Evolutionary conservation across 1,140 invertebrate genomes (phyloP), one percentile per base, ranked within the genome.

Genomic region (Bradynema listronoti): DNA sequence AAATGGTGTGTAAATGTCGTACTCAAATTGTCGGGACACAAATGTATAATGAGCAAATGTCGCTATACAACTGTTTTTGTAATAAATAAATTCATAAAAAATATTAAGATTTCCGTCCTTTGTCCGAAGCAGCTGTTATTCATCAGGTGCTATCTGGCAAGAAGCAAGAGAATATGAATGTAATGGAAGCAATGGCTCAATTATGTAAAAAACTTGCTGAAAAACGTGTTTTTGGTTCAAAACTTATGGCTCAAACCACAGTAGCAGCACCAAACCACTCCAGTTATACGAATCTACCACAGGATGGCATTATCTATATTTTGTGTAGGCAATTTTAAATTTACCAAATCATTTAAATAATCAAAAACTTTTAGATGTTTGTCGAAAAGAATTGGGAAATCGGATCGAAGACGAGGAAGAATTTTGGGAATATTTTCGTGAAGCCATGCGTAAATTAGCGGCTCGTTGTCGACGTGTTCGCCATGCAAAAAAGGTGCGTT

Each of bases 191-290:
- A 30, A 69, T 69, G 67, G 65, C 69, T 42, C 67, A 69, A 36
- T 51, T 69, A 14, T 69, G 67, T 43, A 69, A 69, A 41, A 69
- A 69, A 24, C 46, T 69, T 19, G 67, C 67, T 6, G 67, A 69
- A 39, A 69, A 69, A 43, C 63, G 66, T 30, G 63, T 66, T 19
- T 66, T 66, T 51, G 63, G 63, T n/a, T 62, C 65, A 1, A 4
- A 56, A 22, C 39, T 66, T 14, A 66, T 66, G 63, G 56, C 63
- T 9, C 68, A 66, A 24, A 69, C 65, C 5, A 66, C 63, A 43
- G 52, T 69, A 34, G 67, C 67, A n/a, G 69, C 64, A 11, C 67
- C 67, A 19, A 69, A 69, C 58, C 67, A 69, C 42, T 73, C 69
- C 4, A 69, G 50, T 32, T 69, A 69, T 42, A 72, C 36, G 24